phyloP scores from a whole-genome alignment of 2,888 invertebrate genomes.

The Camptogramma bilineatum region DNA sequence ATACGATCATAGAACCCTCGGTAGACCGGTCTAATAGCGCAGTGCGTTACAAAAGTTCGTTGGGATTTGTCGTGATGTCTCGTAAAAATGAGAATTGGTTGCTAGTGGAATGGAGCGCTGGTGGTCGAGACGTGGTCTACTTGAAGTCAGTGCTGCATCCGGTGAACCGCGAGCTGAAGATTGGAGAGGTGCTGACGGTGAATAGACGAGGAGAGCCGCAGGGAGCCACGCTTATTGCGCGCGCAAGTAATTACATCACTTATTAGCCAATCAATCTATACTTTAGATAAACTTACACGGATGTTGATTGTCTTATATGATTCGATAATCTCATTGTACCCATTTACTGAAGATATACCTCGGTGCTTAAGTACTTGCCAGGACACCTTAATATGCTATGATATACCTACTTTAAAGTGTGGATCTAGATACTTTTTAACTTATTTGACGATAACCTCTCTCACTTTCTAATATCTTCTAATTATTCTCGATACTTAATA shows the following conservation, averaged over 20 bases:
- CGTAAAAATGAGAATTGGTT: conserved; percentile 66
- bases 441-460: too few species aligned
- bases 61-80: conserved; percentile 42
- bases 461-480: too few species aligned
- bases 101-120: conserved; percentile 64
- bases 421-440: too few species aligned
- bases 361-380: neutral
- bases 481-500: too few species aligned
- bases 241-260: conserved; percentile 51
- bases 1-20: conserved; percentile 40
- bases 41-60: conserved; percentile 41
- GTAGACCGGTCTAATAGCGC: conserved; percentile 37
- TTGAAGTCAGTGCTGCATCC: conserved; percentile 51
- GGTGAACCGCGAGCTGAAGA: conserved; percentile 45
- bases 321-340: neutral
- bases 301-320: conserved; percentile 20
- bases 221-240: conserved; percentile 53
- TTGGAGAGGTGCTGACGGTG: conserved; percentile 52
- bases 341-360: neutral
- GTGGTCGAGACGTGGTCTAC: conserved; percentile 55
- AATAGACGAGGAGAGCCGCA: conserved; percentile 51
- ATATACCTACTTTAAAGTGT: neutral
- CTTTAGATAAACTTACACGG: conserved; percentile 1
- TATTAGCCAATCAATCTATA: conserved; percentile 15
- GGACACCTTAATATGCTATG: too few species aligned